A percentile compares a stretch with the other conserved stretches of the same genome.
These are phyloP conservation scores for Scaptodrosophila latifasciaeformis DNA, from an alignment of 2,888 invertebrate genomes.

Conservation along the genomic window DNA sequence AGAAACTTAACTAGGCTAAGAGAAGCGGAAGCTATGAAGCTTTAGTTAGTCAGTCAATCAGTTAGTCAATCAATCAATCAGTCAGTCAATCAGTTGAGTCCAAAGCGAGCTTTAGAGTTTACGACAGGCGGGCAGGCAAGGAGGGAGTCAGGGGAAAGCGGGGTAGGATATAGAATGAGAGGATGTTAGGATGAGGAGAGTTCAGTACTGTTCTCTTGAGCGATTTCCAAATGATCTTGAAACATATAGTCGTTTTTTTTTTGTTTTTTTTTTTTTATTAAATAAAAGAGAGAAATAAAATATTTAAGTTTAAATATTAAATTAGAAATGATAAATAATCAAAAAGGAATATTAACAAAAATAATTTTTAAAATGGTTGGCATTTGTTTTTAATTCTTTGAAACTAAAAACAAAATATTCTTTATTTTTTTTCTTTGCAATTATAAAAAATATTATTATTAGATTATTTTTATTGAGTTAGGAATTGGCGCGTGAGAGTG, in stretches of 20 bases:
- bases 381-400: too few relatives aligned
- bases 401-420: too few relatives aligned
- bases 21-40: constrained; percentile 6
- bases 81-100: too few relatives aligned
- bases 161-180: neutral
- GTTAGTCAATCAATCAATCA: too few relatives aligned
- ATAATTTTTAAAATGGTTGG: constrained; percentile 23
- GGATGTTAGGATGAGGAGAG: neutral
- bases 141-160: constrained; percentile 34
- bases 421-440: neutral
- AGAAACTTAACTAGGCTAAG: constrained; percentile 6
- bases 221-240: constrained; percentile 74
- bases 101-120: neutral
- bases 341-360: constrained; percentile 33
- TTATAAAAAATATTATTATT: too few relatives aligned
- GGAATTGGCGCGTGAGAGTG: constrained; percentile 31
- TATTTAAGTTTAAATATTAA: constrained; percentile 15
- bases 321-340: constrained; percentile 20
- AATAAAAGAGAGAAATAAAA: constrained; percentile 16
- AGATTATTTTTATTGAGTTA: constrained; percentile 5
- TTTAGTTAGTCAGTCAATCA: constrained; percentile 8
- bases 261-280: too few relatives aligned
- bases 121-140: constrained; percentile 3
- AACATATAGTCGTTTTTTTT: constrained; percentile 71
- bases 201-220: constrained; percentile 31